Evolutionary conservation across 2,113 vertebrate species (phyloP), one percentile per base, ranked within the genome.

Genomic region (Apteryx owenii): DNA sequence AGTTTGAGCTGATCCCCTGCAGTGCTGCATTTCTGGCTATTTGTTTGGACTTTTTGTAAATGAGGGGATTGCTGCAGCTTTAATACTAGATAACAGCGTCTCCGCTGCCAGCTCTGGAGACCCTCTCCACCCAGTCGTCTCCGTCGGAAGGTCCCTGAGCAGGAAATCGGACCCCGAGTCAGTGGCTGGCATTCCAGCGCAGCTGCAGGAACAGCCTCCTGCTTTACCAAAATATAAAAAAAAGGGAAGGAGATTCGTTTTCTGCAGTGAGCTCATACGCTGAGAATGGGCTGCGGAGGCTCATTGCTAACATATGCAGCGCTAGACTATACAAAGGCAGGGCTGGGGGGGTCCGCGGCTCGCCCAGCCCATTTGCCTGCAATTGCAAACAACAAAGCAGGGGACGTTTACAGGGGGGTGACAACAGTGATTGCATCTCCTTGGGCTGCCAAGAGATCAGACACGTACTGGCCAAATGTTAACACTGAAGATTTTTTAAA

Each of bases 241-340:
- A 79, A 40, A 36, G 7, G 20, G 48, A 88, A 28, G 36, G 46
- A 90, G 68, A 53, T 81, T 48, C 0, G 0, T 61, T 90, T 85
- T 85, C 68, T 85, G 36, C 85, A 64, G 50, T 89, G 88, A 95
- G 68, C 53, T 96, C 75, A 54, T 70, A 26, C 40, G 76, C 44
- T 53, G 79, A 75, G 76, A 81, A 88, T 20, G 65, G 76, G 40
- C 75, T 8, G 3, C 53, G 31, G 71, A 3, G 5, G 64, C 85
- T 95, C 93, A 46, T 60, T 88, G 46, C 26, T 94, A 53, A 73
- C 91, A 80, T 46, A 51, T 42, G 79, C 64, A 60, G 69, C 2
- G 7, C 51, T n/a, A 68, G 69, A 50, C 86, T 25, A 5, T 60
- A 26, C 60, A 50, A 38, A 66, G 61, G 40, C 62, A 83, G 53